Base-by-base conservation (phyloP, 2,888 invertebrate species). In the Caradrina kadenii region DNA sequence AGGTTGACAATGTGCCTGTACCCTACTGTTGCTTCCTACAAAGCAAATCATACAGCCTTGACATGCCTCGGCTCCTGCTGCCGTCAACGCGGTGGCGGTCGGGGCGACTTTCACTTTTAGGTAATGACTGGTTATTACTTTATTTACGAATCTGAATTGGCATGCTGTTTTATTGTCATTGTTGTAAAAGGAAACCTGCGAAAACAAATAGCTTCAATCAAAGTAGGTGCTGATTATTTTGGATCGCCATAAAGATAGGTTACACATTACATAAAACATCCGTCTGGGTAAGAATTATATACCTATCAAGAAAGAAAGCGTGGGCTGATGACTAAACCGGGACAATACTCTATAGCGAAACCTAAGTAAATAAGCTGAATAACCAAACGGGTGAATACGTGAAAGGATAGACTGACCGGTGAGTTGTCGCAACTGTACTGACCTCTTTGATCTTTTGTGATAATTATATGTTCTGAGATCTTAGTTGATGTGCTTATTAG, bases 241-340 rank as follows among this genome's bases (percentile, higher is more conserved):
- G 66, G 63, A 66, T 42, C 54, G 45, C 17, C 49, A 56, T 22
- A 64, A 54, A 61, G 54, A 63, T 82, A 82, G 71, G 73, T 69
- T 55, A 65, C 39, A 52, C 59, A 49, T 26, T 54, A 69, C 60
- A 52, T 69, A 63, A 63, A 54, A 64, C 55, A 54, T 35, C n/a
- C 50, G 19, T 54, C 55, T 73, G 55, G 50, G 48, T 58, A 62
- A 42, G 42, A 35, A 63, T 19, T 11, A 61, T 56, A 77, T 54
- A 77, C 55, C 13, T 39, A 39, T 39, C 69, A 79, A 73, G 81
- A 77, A 68, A 59, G 59, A 73, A 74, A 76, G 39, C 49, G 83
- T 86, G 86, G 86, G 86, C 86, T 86, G 85, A 82, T 85, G 81
- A 82, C 73, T 39, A 60, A 78, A 69, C 69, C 71, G 78, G 77